Evolutionary conservation across 2,113 vertebrate species (phyloP).

Genomic region (Eubucco bourcierii): DNA sequence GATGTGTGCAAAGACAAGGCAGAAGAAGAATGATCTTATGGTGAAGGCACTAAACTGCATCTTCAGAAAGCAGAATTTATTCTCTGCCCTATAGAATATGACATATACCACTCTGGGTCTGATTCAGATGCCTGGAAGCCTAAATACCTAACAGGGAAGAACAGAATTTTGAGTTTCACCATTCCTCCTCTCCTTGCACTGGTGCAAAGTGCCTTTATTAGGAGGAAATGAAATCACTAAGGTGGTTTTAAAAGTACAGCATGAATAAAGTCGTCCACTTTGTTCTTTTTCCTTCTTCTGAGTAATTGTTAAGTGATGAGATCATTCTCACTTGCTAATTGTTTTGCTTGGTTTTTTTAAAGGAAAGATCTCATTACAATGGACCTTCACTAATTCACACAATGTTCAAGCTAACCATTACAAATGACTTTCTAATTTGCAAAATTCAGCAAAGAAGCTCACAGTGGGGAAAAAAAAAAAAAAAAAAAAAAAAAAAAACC

Average conservation of each 20-base stretch:
- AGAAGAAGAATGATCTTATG: not conserved
- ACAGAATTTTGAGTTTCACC: not conserved
- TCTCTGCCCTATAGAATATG: not conserved
- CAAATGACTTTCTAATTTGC: constrained; percentile 38
- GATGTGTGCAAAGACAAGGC: not conserved
- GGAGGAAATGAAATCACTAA: not conserved
- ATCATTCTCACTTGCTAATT: constrained; percentile 50
- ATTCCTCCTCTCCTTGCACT: not conserved
- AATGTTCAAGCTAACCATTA: constrained; percentile 21
- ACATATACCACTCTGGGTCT: not conserved
- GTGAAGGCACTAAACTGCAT: not conserved
- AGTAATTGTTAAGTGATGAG: constrained; percentile 27
- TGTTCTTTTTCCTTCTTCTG: not conserved
- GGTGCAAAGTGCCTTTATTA: not conserved
- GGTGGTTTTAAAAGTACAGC: not conserved
- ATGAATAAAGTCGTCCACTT: constrained; percentile 1
- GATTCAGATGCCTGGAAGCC: not conserved
- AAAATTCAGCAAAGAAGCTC: constrained; percentile 11
- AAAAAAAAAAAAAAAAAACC: no score
- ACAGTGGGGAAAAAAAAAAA: not conserved
- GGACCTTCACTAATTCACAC: constrained; percentile 24
- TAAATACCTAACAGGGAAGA: not conserved
- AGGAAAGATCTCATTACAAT: constrained; percentile 24
- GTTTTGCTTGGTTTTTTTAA: not conserved
- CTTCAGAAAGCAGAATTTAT: not conserved